Evolutionary conservation across 2,888 invertebrate species (phyloP).

Genomic region (Tyria jacobaeae): DNA sequence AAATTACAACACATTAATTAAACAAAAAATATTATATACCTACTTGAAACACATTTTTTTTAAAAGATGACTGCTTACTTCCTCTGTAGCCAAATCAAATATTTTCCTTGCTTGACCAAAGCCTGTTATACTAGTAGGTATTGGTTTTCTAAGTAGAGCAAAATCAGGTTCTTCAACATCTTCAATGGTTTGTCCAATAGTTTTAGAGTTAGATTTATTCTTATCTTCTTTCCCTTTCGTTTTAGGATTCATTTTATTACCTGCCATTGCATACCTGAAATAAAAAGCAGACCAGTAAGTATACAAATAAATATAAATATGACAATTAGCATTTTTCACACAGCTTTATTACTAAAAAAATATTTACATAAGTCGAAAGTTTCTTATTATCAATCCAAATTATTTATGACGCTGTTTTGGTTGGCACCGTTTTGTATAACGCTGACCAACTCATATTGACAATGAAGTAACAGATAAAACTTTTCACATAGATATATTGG

Average conservation of each 20-base stretch:
- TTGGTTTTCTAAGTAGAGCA: constrained; percentile 88
- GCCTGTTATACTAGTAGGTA: constrained; percentile 89
- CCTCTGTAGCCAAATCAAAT: constrained; percentile 91
- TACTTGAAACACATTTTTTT: not conserved
- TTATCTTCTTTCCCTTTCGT: constrained; percentile 76
- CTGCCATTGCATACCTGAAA: constrained; percentile 71
- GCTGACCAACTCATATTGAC: constrained; percentile 63
- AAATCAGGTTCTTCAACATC: constrained; percentile 82
- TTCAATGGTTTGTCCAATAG: constrained; percentile 65
- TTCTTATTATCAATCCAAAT: not conserved
- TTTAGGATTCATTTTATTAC: constrained; percentile 77
- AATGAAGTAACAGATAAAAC: constrained; percentile 51
- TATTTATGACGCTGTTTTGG: constrained; percentile 32
- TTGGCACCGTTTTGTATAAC: constrained; percentile 60
- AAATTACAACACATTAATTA: constrained; percentile 6
- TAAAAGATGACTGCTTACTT: constrained; percentile 85
- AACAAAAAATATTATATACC: not conserved
- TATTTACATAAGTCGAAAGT: not conserved
- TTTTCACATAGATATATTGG: constrained; percentile 22
- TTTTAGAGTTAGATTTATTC: constrained; percentile 67
- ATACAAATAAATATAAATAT: constrained; percentile 8
- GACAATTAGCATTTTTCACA: not conserved
- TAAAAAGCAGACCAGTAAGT: not conserved
- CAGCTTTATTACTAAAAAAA: not conserved
- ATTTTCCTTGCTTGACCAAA: constrained; percentile 90